Conservation (phyloP, 2,888 invertebrate species). For the Caenorhabditis uteleia region DNA sequence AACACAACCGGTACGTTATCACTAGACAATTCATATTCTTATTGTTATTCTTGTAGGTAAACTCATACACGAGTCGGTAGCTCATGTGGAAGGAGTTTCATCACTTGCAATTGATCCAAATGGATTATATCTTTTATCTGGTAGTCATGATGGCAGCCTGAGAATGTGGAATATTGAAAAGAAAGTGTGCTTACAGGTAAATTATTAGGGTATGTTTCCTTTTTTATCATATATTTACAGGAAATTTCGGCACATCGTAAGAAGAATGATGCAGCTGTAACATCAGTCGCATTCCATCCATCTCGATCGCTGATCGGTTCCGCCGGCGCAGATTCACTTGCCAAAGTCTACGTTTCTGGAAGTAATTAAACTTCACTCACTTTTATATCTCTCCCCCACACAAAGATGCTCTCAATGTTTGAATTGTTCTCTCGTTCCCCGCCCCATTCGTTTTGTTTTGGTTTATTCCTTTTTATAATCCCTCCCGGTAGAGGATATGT, state of each 20-base stretch:
- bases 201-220: neutral
- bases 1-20: slow-evolving; percentile 76
- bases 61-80: slow-evolving; percentile 95
- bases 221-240: slow-evolving; percentile 38
- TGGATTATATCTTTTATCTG: slow-evolving; percentile 95
- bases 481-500: too few species aligned
- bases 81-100: slow-evolving; percentile 97
- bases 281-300: slow-evolving; percentile 98
- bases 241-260: slow-evolving; percentile 99
- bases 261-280: slow-evolving; percentile 98
- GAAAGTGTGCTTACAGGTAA: slow-evolving; percentile 90
- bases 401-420: neutral
- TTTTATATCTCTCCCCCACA: neutral
- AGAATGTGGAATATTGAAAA: slow-evolving; percentile 79
- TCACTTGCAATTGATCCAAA: slow-evolving; percentile 97
- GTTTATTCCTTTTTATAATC: too few species aligned
- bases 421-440: neutral
- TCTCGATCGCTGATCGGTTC: slow-evolving; percentile 97
- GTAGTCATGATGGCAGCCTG: slow-evolving; percentile 77
- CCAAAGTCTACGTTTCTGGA: slow-evolving; percentile 79
- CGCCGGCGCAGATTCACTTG: slow-evolving; percentile 96
- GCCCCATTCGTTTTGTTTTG: neutral
- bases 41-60: slow-evolving; percentile 77
- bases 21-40: neutral
- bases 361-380: slow-evolving; percentile 5